phyloP scores from a whole-genome alignment of 2,113 vertebrate species.

The Pseudorectes ferrugineus region DNA sequence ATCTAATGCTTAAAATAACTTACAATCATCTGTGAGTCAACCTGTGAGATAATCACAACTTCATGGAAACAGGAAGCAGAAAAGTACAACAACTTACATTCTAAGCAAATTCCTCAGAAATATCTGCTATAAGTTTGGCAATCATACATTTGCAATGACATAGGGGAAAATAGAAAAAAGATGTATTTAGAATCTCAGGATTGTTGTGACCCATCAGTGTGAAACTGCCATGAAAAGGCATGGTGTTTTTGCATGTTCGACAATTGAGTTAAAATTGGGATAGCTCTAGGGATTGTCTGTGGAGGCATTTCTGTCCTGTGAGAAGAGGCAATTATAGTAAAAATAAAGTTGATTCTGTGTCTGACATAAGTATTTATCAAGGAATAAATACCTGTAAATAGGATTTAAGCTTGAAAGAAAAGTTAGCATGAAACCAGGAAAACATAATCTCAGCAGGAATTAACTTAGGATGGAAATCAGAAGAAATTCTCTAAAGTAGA shows the following conservation, averaged over 20 bases:
- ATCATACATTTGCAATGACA: background rate
- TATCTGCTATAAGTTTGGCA: background rate
- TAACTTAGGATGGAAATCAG: background rate
- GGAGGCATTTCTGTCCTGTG: background rate
- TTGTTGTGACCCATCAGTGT: background rate
- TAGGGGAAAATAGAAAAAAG: rapidly evolving
- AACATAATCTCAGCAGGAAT: background rate
- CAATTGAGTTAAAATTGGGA: background rate
- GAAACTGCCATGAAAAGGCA: background rate
- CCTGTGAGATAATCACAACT: background rate
- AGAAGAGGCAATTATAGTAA: background rate
- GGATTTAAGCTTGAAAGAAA: background rate
- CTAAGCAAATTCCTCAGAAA: background rate
- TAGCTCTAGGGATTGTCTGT: background rate
- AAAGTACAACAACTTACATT: background rate
- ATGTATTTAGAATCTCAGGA: background rate
- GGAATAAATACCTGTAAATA: background rate
- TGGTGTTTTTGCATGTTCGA: rapidly evolving
- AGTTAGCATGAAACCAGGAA: background rate
- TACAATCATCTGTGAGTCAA: background rate
- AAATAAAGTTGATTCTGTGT: background rate
- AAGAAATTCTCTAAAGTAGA: background rate
- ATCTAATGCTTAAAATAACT: background rate
- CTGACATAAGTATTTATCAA: background rate
- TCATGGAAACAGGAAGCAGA: background rate